A percentile compares a stretch with the other conserved stretches of the same genome.
phyloP scores from a whole-genome alignment of 2,797 vertebrate species.

The Hozukius guyotensis region DNA sequence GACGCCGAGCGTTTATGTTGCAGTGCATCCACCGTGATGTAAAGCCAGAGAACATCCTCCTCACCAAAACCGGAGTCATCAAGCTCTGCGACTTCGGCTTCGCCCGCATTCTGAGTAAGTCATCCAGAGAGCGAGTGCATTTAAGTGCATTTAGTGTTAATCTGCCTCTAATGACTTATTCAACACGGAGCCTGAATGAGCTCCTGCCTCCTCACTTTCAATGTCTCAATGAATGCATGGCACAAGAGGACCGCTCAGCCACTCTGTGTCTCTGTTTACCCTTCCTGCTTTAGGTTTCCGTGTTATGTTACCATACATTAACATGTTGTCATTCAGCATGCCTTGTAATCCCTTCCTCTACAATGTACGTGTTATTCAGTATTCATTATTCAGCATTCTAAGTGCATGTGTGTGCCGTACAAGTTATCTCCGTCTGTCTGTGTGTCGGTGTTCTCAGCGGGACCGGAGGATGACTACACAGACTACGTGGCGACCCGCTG shows the following conservation, averaged over 20 bases:
- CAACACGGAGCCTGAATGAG: slow-evolving; percentile 45
- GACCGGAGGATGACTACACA: slow-evolving; percentile 90
- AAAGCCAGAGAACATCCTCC: slow-evolving; percentile 92
- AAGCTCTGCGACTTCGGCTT: slow-evolving; percentile 94
- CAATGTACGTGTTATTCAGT: slow-evolving; percentile 51
- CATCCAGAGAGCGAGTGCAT: slow-evolving; percentile 13
- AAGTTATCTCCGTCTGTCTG: slow-evolving; percentile 16
- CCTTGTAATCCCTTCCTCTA: slow-evolving; percentile 70
- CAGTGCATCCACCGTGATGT: slow-evolving; percentile 91
- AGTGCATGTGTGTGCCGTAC: background rate
- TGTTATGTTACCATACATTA: slow-evolving; percentile 73
- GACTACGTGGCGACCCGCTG: slow-evolving; percentile 92
- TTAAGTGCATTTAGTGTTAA: slow-evolving; percentile 69
- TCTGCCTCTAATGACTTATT: slow-evolving; percentile 77
- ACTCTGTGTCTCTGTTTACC: slow-evolving; percentile 72
- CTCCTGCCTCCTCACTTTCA: slow-evolving; percentile 72
- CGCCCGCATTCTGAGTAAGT: slow-evolving; percentile 90
- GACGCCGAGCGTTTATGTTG: slow-evolving; percentile 29
- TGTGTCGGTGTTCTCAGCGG: slow-evolving; percentile 68
- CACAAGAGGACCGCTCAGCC: slow-evolving; percentile 39
- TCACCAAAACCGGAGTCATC: slow-evolving; percentile 90
- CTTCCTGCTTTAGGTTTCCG: slow-evolving; percentile 63
- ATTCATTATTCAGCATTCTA: slow-evolving; percentile 49
- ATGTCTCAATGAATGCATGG: slow-evolving; percentile 43
- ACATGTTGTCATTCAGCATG: slow-evolving; percentile 62